Conservation (phyloP, 2,888 invertebrate genomes). For the Xiphydria camelus region DNA sequence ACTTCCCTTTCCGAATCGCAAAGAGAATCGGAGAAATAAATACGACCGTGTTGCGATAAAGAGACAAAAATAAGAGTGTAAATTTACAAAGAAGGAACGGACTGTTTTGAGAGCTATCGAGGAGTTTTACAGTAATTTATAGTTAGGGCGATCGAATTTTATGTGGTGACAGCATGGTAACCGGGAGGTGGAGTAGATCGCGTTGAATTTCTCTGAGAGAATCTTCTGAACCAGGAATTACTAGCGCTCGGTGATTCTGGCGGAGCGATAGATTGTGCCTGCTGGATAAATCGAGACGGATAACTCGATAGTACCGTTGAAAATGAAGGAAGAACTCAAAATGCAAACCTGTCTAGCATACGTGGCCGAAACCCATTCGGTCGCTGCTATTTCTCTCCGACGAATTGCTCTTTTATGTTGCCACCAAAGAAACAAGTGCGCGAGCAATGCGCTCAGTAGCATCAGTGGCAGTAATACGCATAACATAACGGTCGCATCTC, state of each 20-base stretch:
- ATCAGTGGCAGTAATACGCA: conserved; percentile 20
- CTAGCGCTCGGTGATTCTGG: conserved; percentile 10
- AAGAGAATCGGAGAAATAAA: too few relatives aligned
- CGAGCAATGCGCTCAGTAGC: conserved; percentile 16
- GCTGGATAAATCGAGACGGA: background rate
- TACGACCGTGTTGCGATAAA: too few relatives aligned
- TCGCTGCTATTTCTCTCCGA: conserved; percentile 19
- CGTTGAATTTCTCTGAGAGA: conserved; percentile 16
- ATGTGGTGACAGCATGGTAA: conserved; percentile 20
- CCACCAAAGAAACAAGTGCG: conserved; percentile 23
- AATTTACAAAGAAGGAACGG: too few relatives aligned
- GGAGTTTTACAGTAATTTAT: background rate
- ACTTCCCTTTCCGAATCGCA: too few relatives aligned
- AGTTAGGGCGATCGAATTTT: background rate
- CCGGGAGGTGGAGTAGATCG: conserved; percentile 23
- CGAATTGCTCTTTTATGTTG: conserved; percentile 20
- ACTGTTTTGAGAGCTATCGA: too few relatives aligned
- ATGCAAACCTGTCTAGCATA: conserved; percentile 15
- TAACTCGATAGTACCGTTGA: background rate
- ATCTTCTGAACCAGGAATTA: conserved; percentile 16
- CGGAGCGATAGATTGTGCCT: conserved; percentile 1
- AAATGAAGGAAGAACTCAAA: background rate
- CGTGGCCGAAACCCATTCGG: conserved; percentile 21
- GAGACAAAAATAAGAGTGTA: too few relatives aligned
- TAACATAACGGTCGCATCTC: conserved; percentile 18